A percentile compares a stretch with the other conserved stretches of the same genome.
phyloP scores from a whole-genome alignment of 1,140 invertebrate species.

The Periplaneta americana region DNA sequence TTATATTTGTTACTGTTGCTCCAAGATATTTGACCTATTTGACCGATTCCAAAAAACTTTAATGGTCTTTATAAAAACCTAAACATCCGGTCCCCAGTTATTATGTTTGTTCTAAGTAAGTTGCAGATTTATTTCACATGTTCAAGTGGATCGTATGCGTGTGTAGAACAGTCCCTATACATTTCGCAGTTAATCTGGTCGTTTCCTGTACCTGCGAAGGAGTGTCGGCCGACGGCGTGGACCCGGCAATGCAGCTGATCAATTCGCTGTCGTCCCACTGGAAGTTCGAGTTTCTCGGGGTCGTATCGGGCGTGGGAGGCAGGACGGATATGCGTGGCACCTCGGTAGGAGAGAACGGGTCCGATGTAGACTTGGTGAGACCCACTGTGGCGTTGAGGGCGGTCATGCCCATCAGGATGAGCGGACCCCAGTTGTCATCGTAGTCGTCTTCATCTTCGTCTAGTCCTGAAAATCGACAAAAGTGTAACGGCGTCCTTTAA shows the following conservation, averaged over 20 bases:
- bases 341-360: conserved; percentile 40
- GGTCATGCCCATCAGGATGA: conserved; percentile 57
- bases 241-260: not conserved
- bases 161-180: too few species aligned
- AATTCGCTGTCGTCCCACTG: conserved; percentile 22
- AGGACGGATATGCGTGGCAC: conserved; percentile 62
- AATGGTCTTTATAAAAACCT: too few species aligned
- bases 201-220: conserved; percentile 1
- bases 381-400: conserved; percentile 54
- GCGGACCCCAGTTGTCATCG: conserved; percentile 50
- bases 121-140: too few species aligned
- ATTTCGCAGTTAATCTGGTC: too few species aligned
- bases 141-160: too few species aligned
- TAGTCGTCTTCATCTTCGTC: conserved; percentile 30
- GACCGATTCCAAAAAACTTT: too few species aligned
- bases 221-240: not conserved
- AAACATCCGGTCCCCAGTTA: too few species aligned
- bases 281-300: conserved; percentile 25
- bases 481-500: too few species aligned
- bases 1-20: too few species aligned
- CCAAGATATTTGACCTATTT: too few species aligned
- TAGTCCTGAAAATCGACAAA: not conserved
- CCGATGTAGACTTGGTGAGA: conserved; percentile 34
- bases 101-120: too few species aligned
- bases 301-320: conserved; percentile 62